Conservation (phyloP, 1,140 invertebrate genomes). For the Temnothorax nylanderi region DNA sequence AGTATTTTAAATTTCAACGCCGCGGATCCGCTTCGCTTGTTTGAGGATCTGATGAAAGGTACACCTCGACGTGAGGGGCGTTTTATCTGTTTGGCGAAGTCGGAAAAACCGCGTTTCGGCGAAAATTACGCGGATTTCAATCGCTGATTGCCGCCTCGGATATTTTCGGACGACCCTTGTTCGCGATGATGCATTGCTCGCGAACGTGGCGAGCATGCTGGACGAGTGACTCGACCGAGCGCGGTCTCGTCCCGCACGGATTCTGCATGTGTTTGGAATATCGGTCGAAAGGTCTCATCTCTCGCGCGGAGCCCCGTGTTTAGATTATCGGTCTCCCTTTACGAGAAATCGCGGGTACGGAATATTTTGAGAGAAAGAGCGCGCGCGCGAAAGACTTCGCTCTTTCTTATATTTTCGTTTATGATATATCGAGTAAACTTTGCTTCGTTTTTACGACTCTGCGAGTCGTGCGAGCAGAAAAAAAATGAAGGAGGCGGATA, state of each 20-base stretch:
- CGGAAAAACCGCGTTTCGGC: background rate
- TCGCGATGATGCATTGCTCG: slow-evolving; percentile 38
- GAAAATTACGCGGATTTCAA: slow-evolving; percentile 7
- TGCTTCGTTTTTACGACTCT: background rate
- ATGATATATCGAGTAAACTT: background rate
- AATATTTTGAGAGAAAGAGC: background rate
- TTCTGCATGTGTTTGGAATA: background rate
- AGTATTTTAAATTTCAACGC: background rate
- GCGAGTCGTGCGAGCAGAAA: background rate
- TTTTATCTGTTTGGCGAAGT: background rate
- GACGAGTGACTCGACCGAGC: slow-evolving; percentile 8
- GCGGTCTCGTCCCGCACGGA: background rate
- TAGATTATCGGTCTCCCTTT: background rate
- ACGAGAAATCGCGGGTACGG: background rate
- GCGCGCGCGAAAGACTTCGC: background rate
- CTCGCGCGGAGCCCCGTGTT: background rate
- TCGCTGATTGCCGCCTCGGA: slow-evolving; percentile 14
- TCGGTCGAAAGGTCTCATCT: slow-evolving; percentile 2
- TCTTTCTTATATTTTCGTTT: slow-evolving; percentile 21
- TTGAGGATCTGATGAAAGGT: background rate
- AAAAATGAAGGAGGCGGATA: background rate
- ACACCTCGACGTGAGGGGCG: background rate
- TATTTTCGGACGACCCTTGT: slow-evolving; percentile 55
- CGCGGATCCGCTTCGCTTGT: background rate
- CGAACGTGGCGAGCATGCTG: slow-evolving; percentile 21